These are phyloP conservation scores for Apodemus speciosus DNA, from an alignment of 2,113 vertebrate species.

Conservation along the genomic window DNA sequence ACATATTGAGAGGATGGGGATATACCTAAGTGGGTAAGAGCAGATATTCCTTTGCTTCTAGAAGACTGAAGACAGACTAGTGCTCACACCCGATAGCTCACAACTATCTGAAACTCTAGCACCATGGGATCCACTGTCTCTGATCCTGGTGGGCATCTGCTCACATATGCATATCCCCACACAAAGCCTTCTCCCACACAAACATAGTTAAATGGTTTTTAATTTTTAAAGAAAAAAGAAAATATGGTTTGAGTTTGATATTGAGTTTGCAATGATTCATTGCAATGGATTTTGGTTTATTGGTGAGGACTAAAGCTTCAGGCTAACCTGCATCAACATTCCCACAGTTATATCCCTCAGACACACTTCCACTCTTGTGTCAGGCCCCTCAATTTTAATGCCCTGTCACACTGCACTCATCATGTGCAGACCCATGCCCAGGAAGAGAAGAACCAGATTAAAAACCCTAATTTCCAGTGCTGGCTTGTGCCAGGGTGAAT, in stretches of 20 bases:
- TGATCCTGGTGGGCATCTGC: not conserved
- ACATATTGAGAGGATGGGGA: not conserved
- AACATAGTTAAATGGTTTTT: not conserved
- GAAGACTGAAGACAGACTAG: not conserved
- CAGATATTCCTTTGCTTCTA: not conserved
- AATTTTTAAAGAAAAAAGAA: not conserved
- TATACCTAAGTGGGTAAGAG: not conserved
- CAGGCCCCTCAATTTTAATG: not conserved
- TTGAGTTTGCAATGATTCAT: not conserved
- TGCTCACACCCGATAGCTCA: too few relatives aligned
- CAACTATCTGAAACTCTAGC: not conserved
- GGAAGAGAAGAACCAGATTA: not conserved
- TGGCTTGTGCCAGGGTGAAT: not conserved
- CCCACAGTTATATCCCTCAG: not conserved
- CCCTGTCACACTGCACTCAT: too few relatives aligned
- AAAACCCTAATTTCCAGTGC: not conserved
- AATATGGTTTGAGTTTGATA: not conserved
- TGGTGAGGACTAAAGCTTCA: not conserved
- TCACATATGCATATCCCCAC: too few relatives aligned
- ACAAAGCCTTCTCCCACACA: not conserved
- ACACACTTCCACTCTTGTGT: fast-evolving
- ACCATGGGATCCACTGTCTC: not conserved
- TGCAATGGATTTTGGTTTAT: not conserved
- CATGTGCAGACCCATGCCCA: fast-evolving
- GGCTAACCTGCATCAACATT: not conserved